Evolutionary conservation across 2,113 vertebrate species (phyloP).

Genomic region (Xerus inauris): DNA sequence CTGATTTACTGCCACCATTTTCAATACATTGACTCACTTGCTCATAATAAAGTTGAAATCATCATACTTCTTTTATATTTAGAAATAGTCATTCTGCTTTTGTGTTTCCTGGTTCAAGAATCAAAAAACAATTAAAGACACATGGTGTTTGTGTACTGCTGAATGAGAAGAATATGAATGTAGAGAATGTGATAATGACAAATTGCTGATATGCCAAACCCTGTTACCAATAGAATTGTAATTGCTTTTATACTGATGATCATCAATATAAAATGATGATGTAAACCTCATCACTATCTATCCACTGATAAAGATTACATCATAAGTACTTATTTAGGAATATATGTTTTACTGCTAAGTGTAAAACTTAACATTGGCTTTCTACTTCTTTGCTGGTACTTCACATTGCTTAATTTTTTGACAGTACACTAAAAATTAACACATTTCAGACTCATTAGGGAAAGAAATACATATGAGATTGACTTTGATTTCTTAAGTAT

Average conservation of each 20-base stretch:
- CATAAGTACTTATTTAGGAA: constrained; percentile 10
- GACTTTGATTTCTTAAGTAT: constrained; percentile 25
- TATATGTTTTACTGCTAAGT: neutral
- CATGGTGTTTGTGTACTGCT: neutral
- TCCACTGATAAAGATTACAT: neutral
- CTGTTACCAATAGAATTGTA: neutral
- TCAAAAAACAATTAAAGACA: constrained; percentile 56
- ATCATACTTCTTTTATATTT: constrained; percentile 66
- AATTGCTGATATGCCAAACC: constrained; percentile 32
- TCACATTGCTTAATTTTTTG: constrained; percentile 14
- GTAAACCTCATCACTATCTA: neutral
- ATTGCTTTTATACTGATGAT: constrained; percentile 38
- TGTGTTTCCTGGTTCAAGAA: constrained; percentile 50
- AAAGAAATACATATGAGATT: neutral
- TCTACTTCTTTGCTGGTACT: neutral
- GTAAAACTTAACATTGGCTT: neutral
- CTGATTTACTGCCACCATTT: constrained; percentile 63
- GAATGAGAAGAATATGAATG: constrained; percentile 51
- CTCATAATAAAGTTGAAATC: constrained; percentile 72
- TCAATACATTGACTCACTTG: constrained; percentile 65
- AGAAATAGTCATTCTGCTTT: constrained; percentile 60
- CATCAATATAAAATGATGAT: constrained; percentile 27
- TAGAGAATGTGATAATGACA: neutral
- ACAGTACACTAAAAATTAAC: constrained; percentile 40
- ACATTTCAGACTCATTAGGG: neutral